These are phyloP conservation scores for Pseudopleuronectes americanus DNA, from an alignment of 2,797 vertebrate genomes.

Conservation along the genomic window DNA sequence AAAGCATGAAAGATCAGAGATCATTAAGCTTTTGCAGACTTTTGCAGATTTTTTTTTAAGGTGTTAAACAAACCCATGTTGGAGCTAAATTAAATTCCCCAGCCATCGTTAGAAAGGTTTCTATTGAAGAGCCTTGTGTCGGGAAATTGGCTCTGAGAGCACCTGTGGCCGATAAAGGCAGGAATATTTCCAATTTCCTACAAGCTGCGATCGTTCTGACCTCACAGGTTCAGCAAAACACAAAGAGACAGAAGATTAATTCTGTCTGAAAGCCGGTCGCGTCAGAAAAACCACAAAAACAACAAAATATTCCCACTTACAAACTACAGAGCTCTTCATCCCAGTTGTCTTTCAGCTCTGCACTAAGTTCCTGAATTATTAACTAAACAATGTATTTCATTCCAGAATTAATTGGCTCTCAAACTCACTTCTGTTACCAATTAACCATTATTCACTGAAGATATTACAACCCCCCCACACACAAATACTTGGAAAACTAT, in stretches of 20 bases:
- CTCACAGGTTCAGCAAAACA: conserved; percentile 59
- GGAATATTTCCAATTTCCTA: conserved; percentile 75
- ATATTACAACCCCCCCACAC: conserved; percentile 10
- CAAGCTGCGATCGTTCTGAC: conserved; percentile 72
- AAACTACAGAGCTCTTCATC: conserved; percentile 51
- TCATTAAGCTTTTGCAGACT: conserved; percentile 61
- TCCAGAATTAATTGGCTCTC: conserved; percentile 57
- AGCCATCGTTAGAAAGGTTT: conserved; percentile 80
- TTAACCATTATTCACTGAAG: conserved; percentile 31
- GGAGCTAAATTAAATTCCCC: conserved; percentile 81
- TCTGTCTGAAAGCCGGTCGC: conserved; percentile 67
- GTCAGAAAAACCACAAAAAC: conserved; percentile 50
- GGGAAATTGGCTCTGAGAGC: conserved; percentile 76
- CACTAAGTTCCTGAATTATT: conserved; percentile 64
- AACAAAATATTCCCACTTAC: conserved; percentile 47
- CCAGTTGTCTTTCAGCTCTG: conserved; percentile 41
- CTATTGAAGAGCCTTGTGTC: conserved; percentile 75
- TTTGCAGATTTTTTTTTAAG: conserved; percentile 75
- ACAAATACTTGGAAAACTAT: neutral
- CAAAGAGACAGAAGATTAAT: conserved; percentile 75
- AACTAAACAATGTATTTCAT: conserved; percentile 55
- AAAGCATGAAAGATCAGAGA: conserved; percentile 22
- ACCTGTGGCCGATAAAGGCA: conserved; percentile 65
- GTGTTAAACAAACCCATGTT: conserved; percentile 75
- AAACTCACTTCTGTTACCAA: conserved; percentile 26